phyloP scores from a whole-genome alignment of 2,888 invertebrate species.

The Pheosia tremula region DNA sequence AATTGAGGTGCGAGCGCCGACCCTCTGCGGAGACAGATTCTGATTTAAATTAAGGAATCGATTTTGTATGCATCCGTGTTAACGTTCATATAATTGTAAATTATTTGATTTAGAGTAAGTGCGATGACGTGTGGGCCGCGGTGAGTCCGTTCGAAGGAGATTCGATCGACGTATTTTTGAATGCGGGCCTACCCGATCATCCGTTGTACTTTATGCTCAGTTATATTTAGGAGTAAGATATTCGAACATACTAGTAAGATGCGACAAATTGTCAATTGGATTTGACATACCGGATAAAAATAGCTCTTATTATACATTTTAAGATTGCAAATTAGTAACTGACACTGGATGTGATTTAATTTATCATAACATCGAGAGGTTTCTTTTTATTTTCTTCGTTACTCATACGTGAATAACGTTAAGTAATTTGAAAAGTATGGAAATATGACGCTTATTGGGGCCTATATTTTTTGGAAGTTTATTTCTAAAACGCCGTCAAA shows the following conservation, averaged over 20 bases:
- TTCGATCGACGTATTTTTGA: constrained; percentile 44
- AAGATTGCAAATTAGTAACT: not conserved
- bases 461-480: not conserved
- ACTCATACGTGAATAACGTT: not conserved
- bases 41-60: constrained; percentile 45
- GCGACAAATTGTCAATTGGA: constrained; percentile 26
- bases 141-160: constrained; percentile 50
- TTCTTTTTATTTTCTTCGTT: not conserved
- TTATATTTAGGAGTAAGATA: constrained; percentile 72
- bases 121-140: constrained; percentile 54
- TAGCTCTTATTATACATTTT: not conserved
- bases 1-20: constrained; percentile 44
- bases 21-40: constrained; percentile 37
- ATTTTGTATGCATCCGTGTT: constrained; percentile 74
- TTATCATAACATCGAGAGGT: not conserved
- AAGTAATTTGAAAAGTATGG: too few relatives aligned
- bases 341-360: not conserved
- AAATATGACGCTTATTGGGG: not conserved
- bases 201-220: constrained; percentile 79
- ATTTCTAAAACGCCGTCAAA: not conserved
- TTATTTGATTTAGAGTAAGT: constrained; percentile 71
- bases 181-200: constrained; percentile 59
- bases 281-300: not conserved
- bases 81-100: constrained; percentile 75
- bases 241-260: constrained; percentile 32